These are phyloP conservation scores for Takifugu ocellatus DNA, from an alignment of 2,797 vertebrate genomes.

Conservation along the genomic window DNA sequence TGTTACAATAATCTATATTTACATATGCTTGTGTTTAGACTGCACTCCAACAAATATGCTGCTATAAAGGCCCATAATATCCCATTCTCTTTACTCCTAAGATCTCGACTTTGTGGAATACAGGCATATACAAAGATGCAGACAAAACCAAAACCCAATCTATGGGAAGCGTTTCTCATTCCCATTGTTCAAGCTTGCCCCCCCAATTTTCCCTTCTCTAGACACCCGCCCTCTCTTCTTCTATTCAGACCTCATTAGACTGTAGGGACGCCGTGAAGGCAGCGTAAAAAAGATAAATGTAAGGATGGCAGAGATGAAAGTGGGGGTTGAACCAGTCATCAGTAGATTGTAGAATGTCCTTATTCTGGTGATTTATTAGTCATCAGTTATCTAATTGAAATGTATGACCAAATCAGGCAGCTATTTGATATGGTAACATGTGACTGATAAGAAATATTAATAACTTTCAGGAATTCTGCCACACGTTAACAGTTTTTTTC, in stretches of 20 bases:
- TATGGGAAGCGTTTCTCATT: conserved; percentile 59
- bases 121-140: conserved; percentile 7
- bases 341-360: conserved; percentile 1
- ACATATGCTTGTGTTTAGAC: background rate
- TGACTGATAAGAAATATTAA: too few species aligned
- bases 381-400: too few species aligned
- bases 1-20: conserved; percentile 10
- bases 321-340: background rate
- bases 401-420: too few species aligned
- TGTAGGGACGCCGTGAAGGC: conserved; percentile 26
- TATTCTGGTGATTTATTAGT: background rate
- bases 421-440: too few species aligned
- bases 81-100: conserved; percentile 20
- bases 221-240: conserved; percentile 9
- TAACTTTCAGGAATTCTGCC: too few species aligned
- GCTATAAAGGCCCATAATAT: conserved; percentile 24
- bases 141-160: conserved; percentile 26
- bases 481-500: too few species aligned
- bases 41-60: conserved; percentile 34
- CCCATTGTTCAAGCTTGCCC: conserved; percentile 44
- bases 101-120: conserved; percentile 10
- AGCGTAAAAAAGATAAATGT: conserved; percentile 61
- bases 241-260: conserved; percentile 66
- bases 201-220: conserved; percentile 25
- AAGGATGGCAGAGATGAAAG: conserved; percentile 8